phyloP scores from a whole-genome alignment of 2,797 vertebrate genomes.

The Scolopax bukidnonensis region DNA sequence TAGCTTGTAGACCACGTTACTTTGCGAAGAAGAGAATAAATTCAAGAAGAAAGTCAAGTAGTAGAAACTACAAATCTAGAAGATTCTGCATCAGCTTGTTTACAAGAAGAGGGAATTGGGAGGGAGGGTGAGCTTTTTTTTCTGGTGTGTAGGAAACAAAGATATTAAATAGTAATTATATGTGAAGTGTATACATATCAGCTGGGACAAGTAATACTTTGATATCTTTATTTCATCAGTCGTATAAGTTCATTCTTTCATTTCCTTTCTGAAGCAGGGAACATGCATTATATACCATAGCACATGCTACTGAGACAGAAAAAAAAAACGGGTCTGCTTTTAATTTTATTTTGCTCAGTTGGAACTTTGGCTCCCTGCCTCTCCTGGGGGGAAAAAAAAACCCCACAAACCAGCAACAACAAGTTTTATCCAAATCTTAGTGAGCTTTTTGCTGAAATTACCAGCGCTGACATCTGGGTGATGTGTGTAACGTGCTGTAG shows the following conservation, averaged over 20 bases:
- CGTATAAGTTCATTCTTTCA: constrained; percentile 27
- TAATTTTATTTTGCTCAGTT: constrained; percentile 58
- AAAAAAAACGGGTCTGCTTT: constrained; percentile 17
- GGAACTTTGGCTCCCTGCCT: constrained; percentile 26
- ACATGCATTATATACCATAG: constrained; percentile 6
- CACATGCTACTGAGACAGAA: constrained; percentile 11
- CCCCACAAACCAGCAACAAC: background rate
- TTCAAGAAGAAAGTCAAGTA: constrained; percentile 33
- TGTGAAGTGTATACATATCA: constrained; percentile 31
- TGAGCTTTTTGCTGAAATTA: constrained; percentile 72
- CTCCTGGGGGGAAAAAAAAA: background rate
- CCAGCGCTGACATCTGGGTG: constrained; percentile 72
- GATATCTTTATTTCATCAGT: constrained; percentile 53
- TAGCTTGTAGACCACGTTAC: constrained; percentile 34
- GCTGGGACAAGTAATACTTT: constrained; percentile 58
- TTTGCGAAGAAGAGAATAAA: constrained; percentile 41
- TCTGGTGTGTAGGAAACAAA: constrained; percentile 45
- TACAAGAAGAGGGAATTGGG: constrained; percentile 54
- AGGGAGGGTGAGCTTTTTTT: constrained; percentile 54
- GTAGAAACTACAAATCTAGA: constrained; percentile 35
- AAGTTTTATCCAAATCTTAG: constrained; percentile 62
- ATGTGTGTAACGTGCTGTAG: constrained; percentile 28
- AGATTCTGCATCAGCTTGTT: constrained; percentile 42
- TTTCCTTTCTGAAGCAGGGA: constrained; percentile 52
- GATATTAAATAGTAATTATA: constrained; percentile 64